Conservation (phyloP, 1,140 invertebrate genomes). For the Atta texana region DNA sequence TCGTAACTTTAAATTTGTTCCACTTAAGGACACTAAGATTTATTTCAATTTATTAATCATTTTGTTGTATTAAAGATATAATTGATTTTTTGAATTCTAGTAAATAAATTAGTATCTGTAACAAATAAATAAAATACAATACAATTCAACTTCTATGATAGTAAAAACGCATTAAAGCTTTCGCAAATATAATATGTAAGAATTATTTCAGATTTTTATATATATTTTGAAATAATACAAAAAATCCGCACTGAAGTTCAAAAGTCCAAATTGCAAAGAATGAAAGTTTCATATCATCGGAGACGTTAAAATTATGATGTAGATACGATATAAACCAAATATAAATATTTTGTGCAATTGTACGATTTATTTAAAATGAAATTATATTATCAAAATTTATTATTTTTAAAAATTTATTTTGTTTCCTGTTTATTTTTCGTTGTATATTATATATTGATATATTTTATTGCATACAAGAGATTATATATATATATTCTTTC, state of each 20-base stretch:
- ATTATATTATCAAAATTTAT: not conserved
- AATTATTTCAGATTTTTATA: no score
- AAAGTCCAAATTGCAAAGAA: no score
- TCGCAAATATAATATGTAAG: no score
- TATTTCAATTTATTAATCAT: not conserved
- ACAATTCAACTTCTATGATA: no score
- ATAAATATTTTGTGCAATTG: not conserved
- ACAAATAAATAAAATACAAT: no score
- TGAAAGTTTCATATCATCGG: no score
- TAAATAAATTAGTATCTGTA: no score
- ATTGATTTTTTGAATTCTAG: no score
- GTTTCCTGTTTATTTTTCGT: not conserved
- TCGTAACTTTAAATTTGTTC: not conserved
- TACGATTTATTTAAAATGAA: not conserved
- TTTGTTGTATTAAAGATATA: not conserved
- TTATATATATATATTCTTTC: slow-evolving; percentile 5
- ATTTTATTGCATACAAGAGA: not conserved
- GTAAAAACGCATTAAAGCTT: no score
- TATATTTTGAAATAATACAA: no score
- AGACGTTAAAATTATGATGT: not conserved
- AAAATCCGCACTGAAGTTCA: no score
- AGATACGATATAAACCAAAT: not conserved
- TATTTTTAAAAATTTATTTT: not conserved
- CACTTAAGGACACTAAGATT: not conserved
- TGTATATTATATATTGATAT: not conserved